These are phyloP conservation scores for Corapipo altera DNA, from an alignment of 2,113 vertebrate species.

Conservation along the genomic window DNA sequence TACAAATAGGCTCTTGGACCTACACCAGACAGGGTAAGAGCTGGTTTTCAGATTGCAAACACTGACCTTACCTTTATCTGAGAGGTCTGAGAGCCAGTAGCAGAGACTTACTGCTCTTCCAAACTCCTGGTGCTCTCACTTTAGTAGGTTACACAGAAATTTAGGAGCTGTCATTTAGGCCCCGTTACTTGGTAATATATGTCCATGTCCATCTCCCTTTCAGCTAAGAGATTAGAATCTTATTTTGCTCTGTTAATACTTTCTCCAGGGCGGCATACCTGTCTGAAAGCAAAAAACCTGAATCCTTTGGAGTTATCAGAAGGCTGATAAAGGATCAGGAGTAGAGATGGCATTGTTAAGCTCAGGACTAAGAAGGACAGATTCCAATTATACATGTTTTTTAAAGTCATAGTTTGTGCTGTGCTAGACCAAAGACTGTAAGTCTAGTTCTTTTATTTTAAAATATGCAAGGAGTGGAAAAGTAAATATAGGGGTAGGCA, in stretches of 20 bases:
- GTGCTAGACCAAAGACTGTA: neutral
- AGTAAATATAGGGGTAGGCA: constrained; percentile 56
- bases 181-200: accelerated
- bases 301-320: neutral
- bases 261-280: neutral
- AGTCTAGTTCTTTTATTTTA: constrained; percentile 28
- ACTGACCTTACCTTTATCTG: neutral
- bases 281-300: neutral
- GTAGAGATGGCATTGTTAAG: neutral
- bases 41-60: neutral
- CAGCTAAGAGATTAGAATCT: neutral
- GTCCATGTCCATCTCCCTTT: neutral
- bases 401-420: neutral
- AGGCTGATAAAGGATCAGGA: neutral
- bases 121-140: neutral
- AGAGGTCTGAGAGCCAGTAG: neutral
- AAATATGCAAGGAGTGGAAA: constrained; percentile 63
- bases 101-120: neutral
- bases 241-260: neutral
- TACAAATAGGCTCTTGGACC: neutral
- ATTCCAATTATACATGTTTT: neutral
- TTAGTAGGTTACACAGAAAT: neutral
- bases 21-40: neutral
- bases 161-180: neutral
- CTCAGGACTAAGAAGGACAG: neutral